A percentile compares a stretch with the other conserved stretches of the same genome.
Conservation (phyloP, 2,113 vertebrate genomes). For the Tringa solitaria region DNA sequence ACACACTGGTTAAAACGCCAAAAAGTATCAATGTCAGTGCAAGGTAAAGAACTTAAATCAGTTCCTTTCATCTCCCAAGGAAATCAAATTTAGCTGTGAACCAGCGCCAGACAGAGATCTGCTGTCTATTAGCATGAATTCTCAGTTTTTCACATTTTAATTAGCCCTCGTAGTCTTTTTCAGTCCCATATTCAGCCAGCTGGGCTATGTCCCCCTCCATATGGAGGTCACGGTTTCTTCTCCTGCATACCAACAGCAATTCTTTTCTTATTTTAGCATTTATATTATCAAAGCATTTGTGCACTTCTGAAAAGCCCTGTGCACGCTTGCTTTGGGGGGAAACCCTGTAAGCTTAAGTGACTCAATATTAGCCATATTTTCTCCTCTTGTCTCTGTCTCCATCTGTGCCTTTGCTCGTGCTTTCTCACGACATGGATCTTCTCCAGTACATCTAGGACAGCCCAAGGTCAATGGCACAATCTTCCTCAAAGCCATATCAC, state of each 20-base stretch:
- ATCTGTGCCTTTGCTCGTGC: not conserved
- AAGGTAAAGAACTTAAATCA: slow-evolving; percentile 46
- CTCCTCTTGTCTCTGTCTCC: not conserved
- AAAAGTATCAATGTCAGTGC: slow-evolving; percentile 4
- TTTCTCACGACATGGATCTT: not conserved
- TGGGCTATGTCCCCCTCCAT: slow-evolving; percentile 2
- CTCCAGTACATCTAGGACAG: not conserved
- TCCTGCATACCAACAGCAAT: not conserved
- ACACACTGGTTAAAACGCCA: not conserved
- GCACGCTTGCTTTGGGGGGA: not conserved
- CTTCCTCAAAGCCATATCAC: not conserved
- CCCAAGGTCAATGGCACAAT: not conserved
- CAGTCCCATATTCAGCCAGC: slow-evolving; percentile 21
- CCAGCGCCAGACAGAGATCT: slow-evolving; percentile 35
- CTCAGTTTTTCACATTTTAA: slow-evolving; percentile 59
- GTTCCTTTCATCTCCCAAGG: slow-evolving; percentile 33
- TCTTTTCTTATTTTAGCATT: not conserved
- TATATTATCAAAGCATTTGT: not conserved
- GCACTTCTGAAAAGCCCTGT: not conserved
- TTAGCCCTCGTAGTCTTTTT: slow-evolving; percentile 1
- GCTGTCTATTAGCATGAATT: slow-evolving; percentile 40
- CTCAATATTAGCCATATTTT: accelerated
- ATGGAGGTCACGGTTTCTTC: slow-evolving; percentile 9
- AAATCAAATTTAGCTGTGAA: slow-evolving; percentile 41
- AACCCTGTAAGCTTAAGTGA: not conserved